Base-by-base conservation (phyloP, 2,797 vertebrate species). In the Microchirus variegatus region DNA sequence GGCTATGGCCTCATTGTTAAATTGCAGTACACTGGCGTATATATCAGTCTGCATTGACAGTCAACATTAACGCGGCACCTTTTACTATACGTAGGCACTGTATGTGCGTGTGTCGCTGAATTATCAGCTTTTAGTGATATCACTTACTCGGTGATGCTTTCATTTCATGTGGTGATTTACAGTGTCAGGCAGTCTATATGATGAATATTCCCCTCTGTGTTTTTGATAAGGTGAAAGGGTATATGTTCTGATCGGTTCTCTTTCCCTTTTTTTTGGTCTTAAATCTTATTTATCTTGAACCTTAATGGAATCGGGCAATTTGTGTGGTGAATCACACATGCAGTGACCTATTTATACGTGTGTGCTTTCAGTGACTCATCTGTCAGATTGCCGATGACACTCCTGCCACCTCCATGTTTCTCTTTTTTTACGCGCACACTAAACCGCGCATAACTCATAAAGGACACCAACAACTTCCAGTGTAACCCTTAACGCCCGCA, bases 221-320 rank as follows among this genome's bases (percentile, higher is more conserved):
- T 75, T 81, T 65, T 77, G 46, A 67, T 53, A 14, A 44, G 51
- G 19, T 67, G 15, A 67, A 65, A 70, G 31, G 41, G 44, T 60
- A 14, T 56, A 31, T 31, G 17, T 43, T 53, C 12, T 42, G 41
- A 68, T 37, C 44, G 52, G 48, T 22, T 31, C 14, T 26, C 59
- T n/a, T 58, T 56, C n/a, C n/a, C 35, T 31, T n/a, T 26, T 62
- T 26, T 58, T 56, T 37, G 36, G 62, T 78, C 55, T 73, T 74
- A 75, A 84, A 81, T 79, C 70, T 62, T 49, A 61, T 67, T 76
- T 53, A 68, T 86, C 63, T 67, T 78, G 80, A 76, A 41, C 49
- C 31, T 65, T 70, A 85, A 85, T 80, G 75, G 63, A 75, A 64
- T 50, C 56, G 63, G 63, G 73, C 26, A 19, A 5, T 15, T 2